Percentiles rank a stretch among this genome's conserved stretches.
phyloP scores from a whole-genome alignment of 2,113 vertebrate genomes.

The Myotis yumanensis region DNA sequence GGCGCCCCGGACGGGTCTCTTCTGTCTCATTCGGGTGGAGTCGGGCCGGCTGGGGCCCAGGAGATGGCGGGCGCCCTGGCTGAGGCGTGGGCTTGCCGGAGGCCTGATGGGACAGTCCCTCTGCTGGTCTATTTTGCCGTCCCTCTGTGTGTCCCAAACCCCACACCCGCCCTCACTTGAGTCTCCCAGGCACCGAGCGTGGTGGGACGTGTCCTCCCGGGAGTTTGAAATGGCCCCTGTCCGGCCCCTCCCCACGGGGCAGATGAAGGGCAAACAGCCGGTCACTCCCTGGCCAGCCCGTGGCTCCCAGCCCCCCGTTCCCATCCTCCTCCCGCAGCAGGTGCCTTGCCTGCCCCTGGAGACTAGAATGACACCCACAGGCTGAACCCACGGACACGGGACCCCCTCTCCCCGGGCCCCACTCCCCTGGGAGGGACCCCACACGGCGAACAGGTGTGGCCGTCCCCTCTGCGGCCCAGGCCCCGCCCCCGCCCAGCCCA shows the following conservation, averaged over 20 bases:
- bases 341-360: not conserved
- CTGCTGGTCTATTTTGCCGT: not conserved
- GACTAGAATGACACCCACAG: not conserved
- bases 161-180: not conserved
- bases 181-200: rapidly evolving
- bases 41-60: not conserved
- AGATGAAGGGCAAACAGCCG: not conserved
- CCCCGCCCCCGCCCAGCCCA: not conserved
- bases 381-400: not conserved
- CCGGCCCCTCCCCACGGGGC: not conserved
- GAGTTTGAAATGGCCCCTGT: not conserved
- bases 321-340: not conserved
- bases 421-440: no score
- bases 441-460: no score
- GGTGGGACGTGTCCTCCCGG: not conserved
- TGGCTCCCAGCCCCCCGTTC: not conserved
- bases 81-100: not conserved
- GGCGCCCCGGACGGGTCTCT: not conserved
- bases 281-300: not conserved
- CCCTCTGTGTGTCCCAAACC: not conserved
- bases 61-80: not conserved
- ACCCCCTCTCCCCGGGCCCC: not conserved
- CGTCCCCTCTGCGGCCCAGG: no score
- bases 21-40: not conserved
- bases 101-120: not conserved